Evolutionary conservation across 2,888 invertebrate species (phyloP), one percentile per base, ranked within the genome.

Genomic region (Esperia sulphurella): DNA sequence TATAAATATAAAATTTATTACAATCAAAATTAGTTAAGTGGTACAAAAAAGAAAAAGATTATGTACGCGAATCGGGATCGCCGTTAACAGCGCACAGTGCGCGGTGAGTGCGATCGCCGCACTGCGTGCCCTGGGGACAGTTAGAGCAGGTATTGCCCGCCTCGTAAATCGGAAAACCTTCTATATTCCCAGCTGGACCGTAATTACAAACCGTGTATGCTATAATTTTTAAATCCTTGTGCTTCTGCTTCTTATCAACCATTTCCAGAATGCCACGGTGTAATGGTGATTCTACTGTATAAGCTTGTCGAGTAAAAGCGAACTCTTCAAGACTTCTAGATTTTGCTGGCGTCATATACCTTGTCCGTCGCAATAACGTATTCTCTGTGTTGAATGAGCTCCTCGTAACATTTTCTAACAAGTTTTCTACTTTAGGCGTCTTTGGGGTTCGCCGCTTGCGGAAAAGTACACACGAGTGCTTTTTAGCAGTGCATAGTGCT

Each of bases 131-230:
- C 46, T 76, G 77, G 0, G 88, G 88, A 52, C 88, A 88, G 55
- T 84, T 83, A 1, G 67, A 65, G 45, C 88, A 88, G 4, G 79
- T 72, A 0, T 55, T 39, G 0, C 87, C 88, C 6, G 81, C 78
- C 54, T 83, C 80, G 48, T 88, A 88, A 52, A 88, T 85, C 1
- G 88, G 88, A 50, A 87, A 88, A 0, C 88, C 88, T 30, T 84
- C 82, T 13, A 86, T 79, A 58, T 89, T 88, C 1, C 89, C 89
- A 1, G 87, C 87, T 7, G 89, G 89, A 0, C 87, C 89, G 52
- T 89, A 89, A 55, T 89, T 88, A 57, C 89, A 89, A 63, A 88
- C 77, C 1, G 88, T 88, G 51, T 76, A 86, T 0, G 85, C 85
- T 44, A 88, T 66, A 48, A 88, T 77, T 48, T 74, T 79, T 0